Evolutionary conservation across 2,888 invertebrate species (phyloP), one percentile per base, ranked within the genome.

Genomic region (Cerastis rubricosa): DNA sequence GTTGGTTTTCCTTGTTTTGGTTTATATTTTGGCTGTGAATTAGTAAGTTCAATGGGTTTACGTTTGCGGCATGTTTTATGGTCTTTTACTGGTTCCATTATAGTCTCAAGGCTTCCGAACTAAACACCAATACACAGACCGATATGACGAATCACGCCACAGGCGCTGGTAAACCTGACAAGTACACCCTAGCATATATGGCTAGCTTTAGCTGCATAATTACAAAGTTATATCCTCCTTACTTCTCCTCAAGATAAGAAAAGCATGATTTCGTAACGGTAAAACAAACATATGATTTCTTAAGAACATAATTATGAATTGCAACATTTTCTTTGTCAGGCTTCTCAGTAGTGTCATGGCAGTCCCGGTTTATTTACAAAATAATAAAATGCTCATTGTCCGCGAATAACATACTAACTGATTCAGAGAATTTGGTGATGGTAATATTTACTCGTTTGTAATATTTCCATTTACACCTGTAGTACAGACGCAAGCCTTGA

Each of bases 271-370:
- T 80, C 73, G 70, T 67, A 85, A 85, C 61, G 69, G 54, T 61
- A 76, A 81, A 84, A 78, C 86, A 86, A 84, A 77, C 86, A 76
- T 74, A 65, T 77, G 79, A 69, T 47, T 84, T 79, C 88, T 80
- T 76, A 76, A 57, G 79, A 86, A 81, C 61, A 85, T 79, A 84
- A 86, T 80, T 70, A 74, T 76, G 69, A 86, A 85, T 85, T 84
- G 89, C 81, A 89, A 89, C 81, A 79, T 73, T 86, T 85, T 84
- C 88, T 90, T 90, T 90, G 91, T 91, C 78, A 84, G 47, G 51
- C 43, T 91, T 91, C 91, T 89, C 25, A 70, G 91, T 91, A 91
- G 77, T 70, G 61, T 59, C 80, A 74, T 61, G 68, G 47, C 12
- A 25, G 83, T 77, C 81, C 77, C 71, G 80, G 67, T 82, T 80